These are phyloP conservation scores for Polydrusus tereticollis DNA, from an alignment of 2,888 invertebrate genomes.

Conservation along the genomic window DNA sequence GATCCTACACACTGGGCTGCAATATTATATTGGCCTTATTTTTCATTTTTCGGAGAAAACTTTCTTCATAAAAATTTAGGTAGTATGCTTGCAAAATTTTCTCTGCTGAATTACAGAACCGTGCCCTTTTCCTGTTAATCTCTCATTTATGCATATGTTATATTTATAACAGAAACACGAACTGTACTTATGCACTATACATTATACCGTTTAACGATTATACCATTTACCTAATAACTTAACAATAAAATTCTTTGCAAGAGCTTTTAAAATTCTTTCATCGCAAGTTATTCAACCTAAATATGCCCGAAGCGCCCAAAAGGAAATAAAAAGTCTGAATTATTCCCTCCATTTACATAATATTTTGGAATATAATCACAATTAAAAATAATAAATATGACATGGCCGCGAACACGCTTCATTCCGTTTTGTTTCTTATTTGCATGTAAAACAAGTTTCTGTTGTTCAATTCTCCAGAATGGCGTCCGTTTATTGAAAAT, in stretches of 20 bases:
- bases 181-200: too few species aligned
- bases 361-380: conserved; percentile 53
- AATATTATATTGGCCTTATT: too few species aligned
- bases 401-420: conserved; percentile 40
- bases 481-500: conserved; percentile 17
- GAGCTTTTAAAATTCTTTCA: conserved; percentile 17
- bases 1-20: too few species aligned
- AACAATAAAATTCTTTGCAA: conserved; percentile 13
- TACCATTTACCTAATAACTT: too few species aligned
- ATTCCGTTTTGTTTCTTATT: conserved; percentile 26
- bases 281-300: conserved; percentile 13
- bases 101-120: too few species aligned
- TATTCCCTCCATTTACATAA: conserved; percentile 31
- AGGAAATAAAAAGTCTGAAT: conserved; percentile 3
- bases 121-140: too few species aligned
- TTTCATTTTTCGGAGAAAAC: too few species aligned
- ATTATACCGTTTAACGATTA: too few species aligned
- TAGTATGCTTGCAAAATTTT: too few species aligned
- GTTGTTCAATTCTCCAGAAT: conserved; percentile 11
- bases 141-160: too few species aligned
- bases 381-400: conserved; percentile 59
- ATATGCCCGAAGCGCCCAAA: conserved; percentile 6
- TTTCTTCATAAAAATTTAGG: too few species aligned
- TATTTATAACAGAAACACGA: too few species aligned
- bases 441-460: conserved; percentile 30